Percentiles rank a stretch among this genome's conserved stretches.
Conservation (phyloP, 1,140 invertebrate genomes). For the Zaprionus nigranus region DNA sequence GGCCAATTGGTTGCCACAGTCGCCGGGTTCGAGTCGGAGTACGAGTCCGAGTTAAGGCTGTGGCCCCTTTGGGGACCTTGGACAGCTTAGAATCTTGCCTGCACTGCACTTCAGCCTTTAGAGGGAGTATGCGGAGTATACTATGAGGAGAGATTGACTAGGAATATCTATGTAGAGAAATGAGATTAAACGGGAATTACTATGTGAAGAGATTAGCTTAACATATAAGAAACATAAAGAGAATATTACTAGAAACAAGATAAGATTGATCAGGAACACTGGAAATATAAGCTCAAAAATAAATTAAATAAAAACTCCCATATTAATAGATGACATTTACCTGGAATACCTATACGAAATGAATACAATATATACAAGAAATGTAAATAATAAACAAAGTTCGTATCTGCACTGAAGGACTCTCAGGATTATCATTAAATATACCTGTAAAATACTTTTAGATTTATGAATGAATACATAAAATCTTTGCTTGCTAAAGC, state of each 20-base stretch:
- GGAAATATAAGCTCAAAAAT: no score
- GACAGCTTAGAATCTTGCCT: conserved; percentile 52
- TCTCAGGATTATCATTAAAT: background rate
- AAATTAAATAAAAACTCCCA: no score
- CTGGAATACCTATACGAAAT: no score
- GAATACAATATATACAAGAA: no score
- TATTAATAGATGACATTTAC: no score
- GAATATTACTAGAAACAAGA: no score
- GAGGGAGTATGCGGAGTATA: background rate
- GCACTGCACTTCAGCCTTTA: background rate
- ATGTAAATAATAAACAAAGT: background rate
- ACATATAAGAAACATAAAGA: no score
- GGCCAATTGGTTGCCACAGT: conserved; percentile 70
- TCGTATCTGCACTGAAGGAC: no score
- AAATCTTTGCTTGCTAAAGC: background rate
- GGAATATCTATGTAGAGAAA: background rate
- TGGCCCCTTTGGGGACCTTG: conserved; percentile 60
- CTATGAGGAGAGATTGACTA: background rate
- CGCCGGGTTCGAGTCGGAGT: conserved; percentile 3
- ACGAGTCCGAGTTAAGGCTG: background rate
- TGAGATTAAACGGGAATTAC: no score
- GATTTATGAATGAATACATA: background rate
- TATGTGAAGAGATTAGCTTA: no score
- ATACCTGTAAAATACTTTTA: background rate
- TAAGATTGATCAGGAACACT: no score